Percentiles rank a stretch among this genome's conserved stretches.
Conservation (phyloP, 2,113 vertebrate genomes). For the Ictalurus punctatus region DNA sequence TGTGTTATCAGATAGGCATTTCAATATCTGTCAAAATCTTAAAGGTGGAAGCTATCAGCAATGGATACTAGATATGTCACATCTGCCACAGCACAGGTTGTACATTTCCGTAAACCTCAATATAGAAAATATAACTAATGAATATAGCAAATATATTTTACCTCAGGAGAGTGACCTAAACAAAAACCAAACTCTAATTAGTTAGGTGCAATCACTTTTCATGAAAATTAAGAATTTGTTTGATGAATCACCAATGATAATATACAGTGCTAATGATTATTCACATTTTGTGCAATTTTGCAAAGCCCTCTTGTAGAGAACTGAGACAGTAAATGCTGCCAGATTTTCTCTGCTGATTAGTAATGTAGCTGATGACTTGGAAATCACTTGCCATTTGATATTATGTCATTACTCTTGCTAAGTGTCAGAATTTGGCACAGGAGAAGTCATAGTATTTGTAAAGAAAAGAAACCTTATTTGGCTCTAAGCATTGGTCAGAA, state of each 20-base stretch:
- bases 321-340: not conserved
- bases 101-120: not conserved
- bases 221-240: conserved; percentile 22
- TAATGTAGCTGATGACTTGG: conserved; percentile 23
- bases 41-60: conserved; percentile 51
- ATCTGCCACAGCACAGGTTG: not conserved
- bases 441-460: conserved; percentile 10
- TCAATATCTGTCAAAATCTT: conserved; percentile 60
- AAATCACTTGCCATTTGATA: conserved; percentile 24
- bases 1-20: conserved; percentile 47
- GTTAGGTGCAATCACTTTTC: not conserved
- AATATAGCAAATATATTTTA: not conserved
- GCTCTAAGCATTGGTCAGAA: not conserved
- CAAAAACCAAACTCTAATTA: not conserved
- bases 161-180: not conserved
- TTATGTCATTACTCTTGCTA: conserved; percentile 18
- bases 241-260: conserved; percentile 31
- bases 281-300: conserved; percentile 32
- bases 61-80: not conserved
- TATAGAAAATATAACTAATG: not conserved
- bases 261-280: conserved; percentile 34
- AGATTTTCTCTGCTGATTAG: conserved; percentile 5
- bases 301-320: conserved; percentile 10
- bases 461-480: not conserved
- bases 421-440: conserved; percentile 20